A percentile compares a stretch with the other conserved stretches of the same genome.
Conservation (phyloP, 1,140 invertebrate species). For the Ridgeia piscesae region DNA sequence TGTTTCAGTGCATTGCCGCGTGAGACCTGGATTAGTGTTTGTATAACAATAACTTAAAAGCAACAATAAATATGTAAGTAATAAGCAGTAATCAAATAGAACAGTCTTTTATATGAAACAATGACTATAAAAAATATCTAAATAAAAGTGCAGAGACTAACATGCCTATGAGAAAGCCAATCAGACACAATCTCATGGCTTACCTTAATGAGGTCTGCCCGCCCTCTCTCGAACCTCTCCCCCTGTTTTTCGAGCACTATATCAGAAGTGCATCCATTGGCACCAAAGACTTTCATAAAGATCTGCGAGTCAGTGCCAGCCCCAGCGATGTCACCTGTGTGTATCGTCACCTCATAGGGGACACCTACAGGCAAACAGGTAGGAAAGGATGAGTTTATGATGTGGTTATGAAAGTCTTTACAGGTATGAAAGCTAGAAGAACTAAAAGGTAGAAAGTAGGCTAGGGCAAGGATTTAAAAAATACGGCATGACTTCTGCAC, state of each 20-base stretch:
- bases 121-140: not conserved
- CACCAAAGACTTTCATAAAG: slow-evolving; percentile 53
- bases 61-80: not conserved
- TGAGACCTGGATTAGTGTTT: no score
- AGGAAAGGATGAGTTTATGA: not conserved
- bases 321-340: slow-evolving; percentile 57
- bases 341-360: slow-evolving; percentile 57
- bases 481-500: no score
- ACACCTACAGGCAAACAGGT: slow-evolving; percentile 44
- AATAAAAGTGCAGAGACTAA: not conserved
- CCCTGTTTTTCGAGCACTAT: slow-evolving; percentile 49
- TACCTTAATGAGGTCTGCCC: slow-evolving; percentile 51
- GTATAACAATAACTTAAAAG: no score
- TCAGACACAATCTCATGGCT: not conserved
- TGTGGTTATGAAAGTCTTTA: no score
- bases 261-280: slow-evolving; percentile 44
- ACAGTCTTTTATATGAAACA: not conserved
- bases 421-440: no score
- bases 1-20: no score
- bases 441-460: no score
- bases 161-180: not conserved
- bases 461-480: no score
- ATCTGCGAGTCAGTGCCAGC: slow-evolving; percentile 60
- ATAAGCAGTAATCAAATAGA: not conserved
- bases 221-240: slow-evolving; percentile 55